Evolutionary conservation across 2,888 invertebrate species (phyloP).

Genomic region (Ornithoptera priamus): DNA sequence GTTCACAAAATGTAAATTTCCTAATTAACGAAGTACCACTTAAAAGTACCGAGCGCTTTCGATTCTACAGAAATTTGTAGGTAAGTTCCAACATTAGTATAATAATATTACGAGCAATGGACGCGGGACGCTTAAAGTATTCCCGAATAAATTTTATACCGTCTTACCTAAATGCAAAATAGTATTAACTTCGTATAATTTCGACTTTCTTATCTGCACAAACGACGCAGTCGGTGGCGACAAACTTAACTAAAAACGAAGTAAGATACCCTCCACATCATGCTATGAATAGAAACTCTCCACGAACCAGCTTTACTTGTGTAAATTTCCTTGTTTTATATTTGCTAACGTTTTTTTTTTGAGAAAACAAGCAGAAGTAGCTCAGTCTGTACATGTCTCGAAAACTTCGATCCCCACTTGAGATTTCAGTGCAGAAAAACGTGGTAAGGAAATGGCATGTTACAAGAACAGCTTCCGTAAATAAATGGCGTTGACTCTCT

Average conservation of each 20-base stretch:
- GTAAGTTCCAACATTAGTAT: conserved; percentile 30
- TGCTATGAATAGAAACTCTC: conserved; percentile 17
- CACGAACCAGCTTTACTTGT: conserved; percentile 27
- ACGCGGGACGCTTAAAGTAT: conserved; percentile 40
- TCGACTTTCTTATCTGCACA: conserved; percentile 54
- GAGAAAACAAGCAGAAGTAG: too few relatives aligned
- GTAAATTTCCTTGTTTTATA: neutral
- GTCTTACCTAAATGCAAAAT: conserved; percentile 57
- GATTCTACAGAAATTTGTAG: conserved; percentile 28
- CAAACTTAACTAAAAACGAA: conserved; percentile 35
- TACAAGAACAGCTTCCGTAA: too few relatives aligned
- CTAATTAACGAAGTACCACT: conserved; percentile 20
- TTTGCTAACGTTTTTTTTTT: neutral
- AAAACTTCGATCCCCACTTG: too few relatives aligned
- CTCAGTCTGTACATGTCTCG: too few relatives aligned
- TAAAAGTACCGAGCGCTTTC: conserved; percentile 19
- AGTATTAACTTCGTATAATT: conserved; percentile 61
- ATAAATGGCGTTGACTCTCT: too few relatives aligned
- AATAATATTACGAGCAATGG: conserved; percentile 30
- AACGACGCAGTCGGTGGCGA: conserved; percentile 45
- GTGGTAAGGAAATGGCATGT: too few relatives aligned
- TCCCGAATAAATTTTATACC: conserved; percentile 53
- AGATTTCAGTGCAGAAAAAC: too few relatives aligned
- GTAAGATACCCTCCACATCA: conserved; percentile 32
- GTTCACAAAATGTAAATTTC: conserved; percentile 21